Percentiles rank a stretch among this genome's conserved stretches.
Evolutionary conservation across 2,797 vertebrate genomes (phyloP).

Genomic region (Taenioides sp.): DNA sequence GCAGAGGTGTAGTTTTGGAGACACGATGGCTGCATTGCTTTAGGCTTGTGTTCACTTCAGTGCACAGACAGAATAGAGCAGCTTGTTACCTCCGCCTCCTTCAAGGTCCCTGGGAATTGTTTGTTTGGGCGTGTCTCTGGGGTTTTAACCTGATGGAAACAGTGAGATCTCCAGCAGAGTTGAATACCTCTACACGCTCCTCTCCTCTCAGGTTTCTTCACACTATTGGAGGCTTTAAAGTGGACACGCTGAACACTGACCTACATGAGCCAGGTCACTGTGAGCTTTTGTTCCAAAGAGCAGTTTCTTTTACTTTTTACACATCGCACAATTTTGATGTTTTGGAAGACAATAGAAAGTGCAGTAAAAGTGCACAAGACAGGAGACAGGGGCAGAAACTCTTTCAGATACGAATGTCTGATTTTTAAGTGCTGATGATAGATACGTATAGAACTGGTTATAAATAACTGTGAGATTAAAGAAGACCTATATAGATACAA

Average conservation of each 20-base stretch:
- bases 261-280: neutral
- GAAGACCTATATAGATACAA: too few species aligned
- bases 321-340: neutral
- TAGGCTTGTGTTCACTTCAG: slow-evolving; percentile 34
- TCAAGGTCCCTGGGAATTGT: slow-evolving; percentile 35
- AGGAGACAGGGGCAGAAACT: neutral
- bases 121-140: slow-evolving; percentile 26
- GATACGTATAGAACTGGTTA: too few species aligned
- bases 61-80: slow-evolving; percentile 42
- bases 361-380: neutral
- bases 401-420: too few species aligned
- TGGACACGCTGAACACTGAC: slow-evolving; percentile 4
- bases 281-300: slow-evolving; percentile 1
- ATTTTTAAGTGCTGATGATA: too few species aligned
- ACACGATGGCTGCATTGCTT: slow-evolving; percentile 32
- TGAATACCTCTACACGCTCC: slow-evolving; percentile 3
- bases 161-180: slow-evolving; percentile 25
- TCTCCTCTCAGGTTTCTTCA: neutral
- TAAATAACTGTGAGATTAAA: too few species aligned
- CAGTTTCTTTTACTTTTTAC: neutral
- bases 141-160: slow-evolving; percentile 29
- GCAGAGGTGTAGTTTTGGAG: slow-evolving; percentile 13
- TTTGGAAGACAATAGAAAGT: neutral
- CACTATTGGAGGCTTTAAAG: slow-evolving; percentile 5
- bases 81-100: slow-evolving; percentile 37